Evolutionary conservation across 2,888 invertebrate genomes (phyloP).

Genomic region (Trachelus tabidus): DNA sequence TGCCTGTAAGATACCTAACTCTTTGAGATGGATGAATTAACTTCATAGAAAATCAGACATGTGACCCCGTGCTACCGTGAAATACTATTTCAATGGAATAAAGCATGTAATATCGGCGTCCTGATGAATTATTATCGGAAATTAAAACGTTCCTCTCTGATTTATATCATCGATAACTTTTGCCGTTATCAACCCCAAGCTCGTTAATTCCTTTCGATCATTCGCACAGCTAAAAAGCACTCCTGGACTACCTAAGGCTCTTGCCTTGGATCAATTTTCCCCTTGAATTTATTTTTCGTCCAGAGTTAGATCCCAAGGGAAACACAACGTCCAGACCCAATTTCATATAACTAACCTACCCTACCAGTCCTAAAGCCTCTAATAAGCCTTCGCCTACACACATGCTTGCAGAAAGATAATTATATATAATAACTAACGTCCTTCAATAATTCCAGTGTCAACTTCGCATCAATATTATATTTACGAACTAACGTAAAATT

Average conservation of each 20-base stretch:
- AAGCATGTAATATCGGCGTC: not conserved
- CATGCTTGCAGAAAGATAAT: not conserved
- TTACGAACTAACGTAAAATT: not conserved
- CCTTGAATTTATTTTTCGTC: not conserved
- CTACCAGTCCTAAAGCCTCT: not conserved
- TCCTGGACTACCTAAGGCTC: not conserved
- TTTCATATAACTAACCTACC: not conserved
- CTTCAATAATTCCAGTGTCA: not conserved
- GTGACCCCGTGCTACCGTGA: no score
- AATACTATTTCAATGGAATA: not conserved
- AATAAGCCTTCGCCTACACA: not conserved
- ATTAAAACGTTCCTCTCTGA: conserved; percentile 33
- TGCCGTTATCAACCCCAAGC: not conserved
- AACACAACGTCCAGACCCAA: not conserved
- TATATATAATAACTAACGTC: no score
- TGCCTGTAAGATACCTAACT: no score
- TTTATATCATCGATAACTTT: conserved; percentile 34
- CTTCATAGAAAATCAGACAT: no score
- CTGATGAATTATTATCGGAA: conserved; percentile 36
- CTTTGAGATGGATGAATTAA: no score
- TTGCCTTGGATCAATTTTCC: not conserved
- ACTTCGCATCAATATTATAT: not conserved
- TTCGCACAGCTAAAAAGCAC: not conserved
- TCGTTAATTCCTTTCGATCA: not conserved
- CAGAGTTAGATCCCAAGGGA: not conserved